A percentile compares a stretch with the other conserved stretches of the same genome.
Conservation (phyloP, 2,113 vertebrate species). For the Pseudorectes ferrugineus region DNA sequence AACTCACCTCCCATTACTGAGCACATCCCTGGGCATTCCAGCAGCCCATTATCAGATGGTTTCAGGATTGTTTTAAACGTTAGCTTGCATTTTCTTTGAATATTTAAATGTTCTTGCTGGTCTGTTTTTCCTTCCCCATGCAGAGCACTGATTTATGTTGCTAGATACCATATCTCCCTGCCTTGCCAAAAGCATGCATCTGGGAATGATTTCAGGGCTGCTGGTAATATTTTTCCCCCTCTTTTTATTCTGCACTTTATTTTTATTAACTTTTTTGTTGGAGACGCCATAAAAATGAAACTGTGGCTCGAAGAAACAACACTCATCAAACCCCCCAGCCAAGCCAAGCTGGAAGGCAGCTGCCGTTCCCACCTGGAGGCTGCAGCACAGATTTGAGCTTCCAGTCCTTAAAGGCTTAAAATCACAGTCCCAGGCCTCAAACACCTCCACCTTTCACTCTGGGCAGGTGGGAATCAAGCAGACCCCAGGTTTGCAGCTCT, state of each 20-base stretch:
- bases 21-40: not conserved
- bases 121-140: not conserved
- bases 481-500: not conserved
- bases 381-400: not conserved
- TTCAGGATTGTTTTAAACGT: not conserved
- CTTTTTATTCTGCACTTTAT: constrained; percentile 37
- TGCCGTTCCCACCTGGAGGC: not conserved
- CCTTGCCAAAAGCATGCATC: constrained; percentile 42
- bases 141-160: constrained; percentile 25
- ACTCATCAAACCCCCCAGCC: not conserved
- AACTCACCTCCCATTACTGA: not conserved
- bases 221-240: not conserved
- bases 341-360: not conserved
- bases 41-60: not conserved
- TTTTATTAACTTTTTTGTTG: constrained; percentile 50
- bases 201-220: constrained; percentile 45
- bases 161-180: constrained; percentile 19
- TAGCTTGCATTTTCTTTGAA: not conserved
- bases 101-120: constrained; percentile 1
- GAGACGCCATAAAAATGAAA: constrained; percentile 1
- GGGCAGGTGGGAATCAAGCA: not conserved
- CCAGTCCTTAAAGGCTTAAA: not conserved
- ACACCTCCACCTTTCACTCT: not conserved
- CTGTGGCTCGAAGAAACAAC: not conserved
- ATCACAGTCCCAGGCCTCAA: not conserved